Percentiles rank a stretch among this genome's conserved stretches.
phyloP scores from a whole-genome alignment of 2,888 invertebrate species.

The Parochlus steinenii region DNA sequence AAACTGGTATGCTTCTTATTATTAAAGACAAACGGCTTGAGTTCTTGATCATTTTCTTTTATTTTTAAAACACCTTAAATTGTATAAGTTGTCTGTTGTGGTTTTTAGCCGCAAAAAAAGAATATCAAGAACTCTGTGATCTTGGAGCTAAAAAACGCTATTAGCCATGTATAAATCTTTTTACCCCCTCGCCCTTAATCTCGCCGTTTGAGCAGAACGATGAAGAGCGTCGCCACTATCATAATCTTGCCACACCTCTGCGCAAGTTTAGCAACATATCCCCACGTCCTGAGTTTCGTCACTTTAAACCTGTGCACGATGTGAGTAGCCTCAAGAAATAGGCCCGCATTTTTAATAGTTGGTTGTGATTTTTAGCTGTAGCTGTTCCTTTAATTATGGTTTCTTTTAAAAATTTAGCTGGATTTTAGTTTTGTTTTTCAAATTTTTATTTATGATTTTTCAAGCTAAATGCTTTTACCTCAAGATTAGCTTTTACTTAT shows the following conservation, averaged over 20 bases:
- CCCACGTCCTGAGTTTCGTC: slow-evolving; percentile 33
- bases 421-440: not conserved
- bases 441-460: not conserved
- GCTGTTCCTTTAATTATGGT: not conserved
- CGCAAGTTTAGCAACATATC: slow-evolving; percentile 32
- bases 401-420: not conserved
- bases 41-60: no score
- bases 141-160: no score
- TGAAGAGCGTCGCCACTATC: slow-evolving; percentile 31
- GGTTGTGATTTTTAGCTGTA: not conserved
- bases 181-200: not conserved
- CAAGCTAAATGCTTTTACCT: no score
- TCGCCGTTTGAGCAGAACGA: slow-evolving; percentile 23
- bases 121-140: no score
- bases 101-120: no score
- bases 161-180: no score
- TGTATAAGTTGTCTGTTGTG: no score
- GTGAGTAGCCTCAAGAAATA: no score
- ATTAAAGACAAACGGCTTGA: no score
- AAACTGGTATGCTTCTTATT: no score
- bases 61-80: no score
- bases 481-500: no score
- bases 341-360: slow-evolving; percentile 2
- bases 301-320: slow-evolving; percentile 29
- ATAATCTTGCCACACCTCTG: slow-evolving; percentile 32